A percentile compares a stretch with the other conserved stretches of the same genome.
Conservation (phyloP, 1,140 invertebrate genomes). For the Adelges cooleyi region DNA sequence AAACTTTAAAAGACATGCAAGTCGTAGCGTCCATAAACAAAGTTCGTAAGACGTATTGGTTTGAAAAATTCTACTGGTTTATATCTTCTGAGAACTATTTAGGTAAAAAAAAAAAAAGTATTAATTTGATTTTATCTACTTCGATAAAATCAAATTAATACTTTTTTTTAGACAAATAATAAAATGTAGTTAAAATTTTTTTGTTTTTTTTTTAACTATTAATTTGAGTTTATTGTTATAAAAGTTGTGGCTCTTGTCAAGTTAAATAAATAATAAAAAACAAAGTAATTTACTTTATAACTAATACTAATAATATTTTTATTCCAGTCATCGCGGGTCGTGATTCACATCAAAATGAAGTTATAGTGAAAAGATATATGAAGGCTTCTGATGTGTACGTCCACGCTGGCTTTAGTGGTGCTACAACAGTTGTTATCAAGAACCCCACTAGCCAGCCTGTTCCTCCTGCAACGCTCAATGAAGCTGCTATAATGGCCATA, state of each 20-base stretch:
- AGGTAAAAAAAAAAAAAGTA: slow-evolving; percentile 40
- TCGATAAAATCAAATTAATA: too few relatives aligned
- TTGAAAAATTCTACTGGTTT: slow-evolving; percentile 99
- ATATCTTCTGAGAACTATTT: slow-evolving; percentile 97
- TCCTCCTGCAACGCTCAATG: slow-evolving; percentile 88
- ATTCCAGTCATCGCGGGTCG: slow-evolving; percentile 75
- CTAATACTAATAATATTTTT: slow-evolving; percentile 8
- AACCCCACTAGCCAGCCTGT: slow-evolving; percentile 61
- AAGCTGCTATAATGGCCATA: slow-evolving; percentile 94
- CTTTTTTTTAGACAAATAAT: too few relatives aligned
- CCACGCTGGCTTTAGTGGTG: slow-evolving; percentile 91
- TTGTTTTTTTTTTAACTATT: background rate
- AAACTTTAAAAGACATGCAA: slow-evolving; percentile 87
- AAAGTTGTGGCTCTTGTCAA: background rate
- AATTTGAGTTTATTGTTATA: background rate
- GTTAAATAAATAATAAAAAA: too few relatives aligned
- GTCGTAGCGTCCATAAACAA: slow-evolving; percentile 89
- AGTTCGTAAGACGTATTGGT: slow-evolving; percentile 87
- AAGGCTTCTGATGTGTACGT: slow-evolving; percentile 73
- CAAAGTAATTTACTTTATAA: too few relatives aligned
- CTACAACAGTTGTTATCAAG: slow-evolving; percentile 87
- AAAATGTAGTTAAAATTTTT: too few relatives aligned
- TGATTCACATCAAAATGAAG: slow-evolving; percentile 96
- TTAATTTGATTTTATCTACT: background rate
- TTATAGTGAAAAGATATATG: slow-evolving; percentile 91